Conservation (phyloP, 35 echinoderm and acorn worm species). For the Diadema setosum region DNA sequence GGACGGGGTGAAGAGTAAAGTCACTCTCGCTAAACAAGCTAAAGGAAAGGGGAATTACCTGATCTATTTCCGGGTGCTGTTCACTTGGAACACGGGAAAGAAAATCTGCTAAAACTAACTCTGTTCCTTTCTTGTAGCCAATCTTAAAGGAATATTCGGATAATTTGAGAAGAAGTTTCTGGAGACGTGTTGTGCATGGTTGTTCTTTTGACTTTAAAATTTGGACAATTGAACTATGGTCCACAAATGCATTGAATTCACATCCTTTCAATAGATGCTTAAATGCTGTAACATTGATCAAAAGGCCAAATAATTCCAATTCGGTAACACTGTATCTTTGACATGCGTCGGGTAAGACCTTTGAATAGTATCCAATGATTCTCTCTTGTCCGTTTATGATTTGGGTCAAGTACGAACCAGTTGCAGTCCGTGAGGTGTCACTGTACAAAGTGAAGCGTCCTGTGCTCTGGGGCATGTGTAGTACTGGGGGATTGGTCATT, state of each 20-base stretch:
- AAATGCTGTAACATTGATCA: slow-evolving; percentile 26
- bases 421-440: no score
- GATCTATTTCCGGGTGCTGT: slow-evolving; percentile 34
- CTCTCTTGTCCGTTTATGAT: slow-evolving; percentile 8
- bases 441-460: slow-evolving; percentile 21
- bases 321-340: no score
- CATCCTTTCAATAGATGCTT: slow-evolving; percentile 25
- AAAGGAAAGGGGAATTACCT: slow-evolving; percentile 1
- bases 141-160: not conserved
- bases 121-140: slow-evolving; percentile 16
- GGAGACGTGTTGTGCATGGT: not conserved
- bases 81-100: not conserved
- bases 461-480: no score
- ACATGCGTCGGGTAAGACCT: slow-evolving; percentile 23
- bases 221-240: no score
- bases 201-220: slow-evolving; percentile 26
- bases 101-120: slow-evolving; percentile 27
- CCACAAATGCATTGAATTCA: no score
- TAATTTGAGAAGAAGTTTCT: slow-evolving; percentile 23
- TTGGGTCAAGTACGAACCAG: no score
- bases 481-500: no score
- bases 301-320: slow-evolving; percentile 43
- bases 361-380: slow-evolving; percentile 13
- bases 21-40: not conserved
- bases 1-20: not conserved